phyloP scores from a whole-genome alignment of 1,140 invertebrate genomes.

The Drosophila nikananu region DNA sequence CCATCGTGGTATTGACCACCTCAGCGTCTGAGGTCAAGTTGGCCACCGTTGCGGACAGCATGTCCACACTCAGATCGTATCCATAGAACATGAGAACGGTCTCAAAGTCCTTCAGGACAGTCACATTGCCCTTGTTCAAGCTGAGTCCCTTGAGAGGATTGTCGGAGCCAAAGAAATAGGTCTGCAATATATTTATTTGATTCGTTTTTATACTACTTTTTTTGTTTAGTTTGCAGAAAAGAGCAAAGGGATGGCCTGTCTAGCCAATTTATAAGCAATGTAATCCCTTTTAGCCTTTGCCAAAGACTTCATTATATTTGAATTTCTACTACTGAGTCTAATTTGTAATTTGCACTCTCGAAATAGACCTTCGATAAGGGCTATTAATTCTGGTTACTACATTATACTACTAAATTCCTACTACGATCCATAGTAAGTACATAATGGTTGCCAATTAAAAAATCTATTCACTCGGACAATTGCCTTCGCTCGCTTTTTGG shows the following conservation, averaged over 20 bases:
- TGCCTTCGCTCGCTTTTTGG: slow-evolving; percentile 37
- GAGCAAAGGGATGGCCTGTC: no score
- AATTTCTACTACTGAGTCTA: neutral
- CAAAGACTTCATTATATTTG: neutral
- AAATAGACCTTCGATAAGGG: neutral
- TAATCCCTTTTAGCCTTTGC: no score
- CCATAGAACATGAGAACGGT: slow-evolving; percentile 91
- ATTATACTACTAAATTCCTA: neutral
- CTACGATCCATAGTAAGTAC: neutral
- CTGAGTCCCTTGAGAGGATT: slow-evolving; percentile 92
- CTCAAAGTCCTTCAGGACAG: slow-evolving; percentile 89
- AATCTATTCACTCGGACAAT: slow-evolving; percentile 58
- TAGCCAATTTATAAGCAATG: no score
- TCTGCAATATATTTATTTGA: slow-evolving; percentile 80
- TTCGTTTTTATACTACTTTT: neutral
- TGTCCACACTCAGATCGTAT: slow-evolving; percentile 88
- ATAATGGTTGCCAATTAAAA: slow-evolving; percentile 62
- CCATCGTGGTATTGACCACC: slow-evolving; percentile 44
- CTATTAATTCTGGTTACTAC: slow-evolving; percentile 12
- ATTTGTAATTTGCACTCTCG: neutral
- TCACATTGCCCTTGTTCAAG: slow-evolving; percentile 91
- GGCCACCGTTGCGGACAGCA: slow-evolving; percentile 64
- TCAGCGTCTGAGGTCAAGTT: slow-evolving; percentile 39
- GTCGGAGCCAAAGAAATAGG: slow-evolving; percentile 92
- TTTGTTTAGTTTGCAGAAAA: neutral